Evolutionary conservation across 2,113 vertebrate genomes (phyloP), one percentile per base, ranked within the genome.

Genomic region (Rhombomys opimus): DNA sequence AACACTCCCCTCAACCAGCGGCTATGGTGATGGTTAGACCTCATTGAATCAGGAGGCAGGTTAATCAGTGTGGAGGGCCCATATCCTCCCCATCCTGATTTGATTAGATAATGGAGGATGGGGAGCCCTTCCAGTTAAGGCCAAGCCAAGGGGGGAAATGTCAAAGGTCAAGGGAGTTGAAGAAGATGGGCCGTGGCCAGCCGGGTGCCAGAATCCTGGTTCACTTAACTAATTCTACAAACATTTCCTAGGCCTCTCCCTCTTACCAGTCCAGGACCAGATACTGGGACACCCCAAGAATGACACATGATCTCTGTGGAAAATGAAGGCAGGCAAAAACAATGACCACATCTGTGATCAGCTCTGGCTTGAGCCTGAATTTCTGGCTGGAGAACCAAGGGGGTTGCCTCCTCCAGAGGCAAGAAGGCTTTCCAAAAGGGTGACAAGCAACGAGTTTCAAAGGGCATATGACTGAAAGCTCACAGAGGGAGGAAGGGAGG

Each of bases 291-390:
- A 95, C 92, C 81, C 46, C 67, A n/a, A 90, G 90, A 95, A 86
- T 96, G 96, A 95, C 95, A 94, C 90, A 88, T 10, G 0, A 59
- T 95, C 67, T 81, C 92, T 95, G 8, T 84, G 38, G 91, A 89
- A 94, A 90, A 92, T 54, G 57, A 86, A 95, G 90, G 80, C 78
- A 81, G 90, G 94, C 94, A 95, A 97, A 96, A 97, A 96, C 89
- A 97, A 68, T 92, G 67, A 95, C 85, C 70, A 81, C 32, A 72
- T 93, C 92, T 77, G 54, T 67, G 35, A 92, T 90, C 72, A 86
- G 57, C 89, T 65, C 27, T 91, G 85, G 32, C 80, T 92, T 95
- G 86, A 95, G 75, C 93, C 0, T 5, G 95, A 90, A 93, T 76
- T 92, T 93, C 84, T 46, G 54, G 88, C 92, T 91, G 35, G 68